Conservation (phyloP, 2,113 vertebrate species). For the Bos taurus region DNA sequence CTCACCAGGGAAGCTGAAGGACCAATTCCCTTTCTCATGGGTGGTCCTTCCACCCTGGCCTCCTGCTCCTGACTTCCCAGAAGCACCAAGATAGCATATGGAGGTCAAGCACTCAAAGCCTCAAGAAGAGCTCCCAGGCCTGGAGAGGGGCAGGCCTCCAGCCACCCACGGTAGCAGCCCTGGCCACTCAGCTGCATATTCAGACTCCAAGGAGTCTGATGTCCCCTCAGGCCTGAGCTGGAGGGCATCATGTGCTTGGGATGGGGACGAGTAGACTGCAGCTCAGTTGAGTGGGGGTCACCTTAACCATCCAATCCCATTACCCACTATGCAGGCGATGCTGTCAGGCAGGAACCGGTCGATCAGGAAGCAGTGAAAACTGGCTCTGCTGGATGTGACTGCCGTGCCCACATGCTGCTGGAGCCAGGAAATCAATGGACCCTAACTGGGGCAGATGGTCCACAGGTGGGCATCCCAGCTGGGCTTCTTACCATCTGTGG, state of each 20-base stretch:
- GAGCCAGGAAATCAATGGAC: not conserved
- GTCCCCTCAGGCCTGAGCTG: not conserved
- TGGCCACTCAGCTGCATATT: not conserved
- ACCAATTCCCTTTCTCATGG: too few relatives aligned
- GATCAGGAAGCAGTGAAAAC: not conserved
- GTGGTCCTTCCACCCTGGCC: not conserved
- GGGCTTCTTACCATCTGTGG: not conserved
- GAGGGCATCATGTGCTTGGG: not conserved
- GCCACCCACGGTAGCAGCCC: not conserved
- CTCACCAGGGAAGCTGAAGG: not conserved
- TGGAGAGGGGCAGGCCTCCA: not conserved
- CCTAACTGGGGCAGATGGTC: fast-evolving
- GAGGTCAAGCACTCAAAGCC: not conserved
- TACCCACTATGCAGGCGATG: not conserved
- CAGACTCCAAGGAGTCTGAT: not conserved
- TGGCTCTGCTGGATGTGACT: not conserved
- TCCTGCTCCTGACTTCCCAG: not conserved
- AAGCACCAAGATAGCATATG: not conserved
- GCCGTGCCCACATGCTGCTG: fast-evolving
- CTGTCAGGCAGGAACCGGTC: not conserved
- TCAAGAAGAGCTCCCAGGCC: not conserved
- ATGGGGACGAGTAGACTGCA: not conserved
- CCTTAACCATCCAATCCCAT: slow-evolving; percentile 7
- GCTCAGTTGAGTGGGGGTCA: not conserved
- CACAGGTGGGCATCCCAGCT: not conserved